Percentiles rank a stretch among this genome's conserved stretches.
Conservation (phyloP, 2,113 vertebrate species). For the Tragulus kanchil region DNA sequence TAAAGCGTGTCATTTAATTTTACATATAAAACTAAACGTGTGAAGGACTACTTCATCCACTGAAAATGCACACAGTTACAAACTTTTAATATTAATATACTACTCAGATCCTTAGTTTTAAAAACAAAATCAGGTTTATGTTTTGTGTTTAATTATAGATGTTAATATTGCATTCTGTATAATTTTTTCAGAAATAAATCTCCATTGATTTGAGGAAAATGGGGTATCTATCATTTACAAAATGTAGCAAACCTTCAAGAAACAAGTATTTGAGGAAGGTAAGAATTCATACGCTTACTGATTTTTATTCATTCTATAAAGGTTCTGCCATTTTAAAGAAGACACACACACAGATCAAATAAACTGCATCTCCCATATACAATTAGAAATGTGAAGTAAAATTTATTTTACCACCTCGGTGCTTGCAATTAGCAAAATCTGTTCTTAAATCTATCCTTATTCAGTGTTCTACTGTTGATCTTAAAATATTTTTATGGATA, state of each 20-base stretch:
- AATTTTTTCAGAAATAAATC: background rate
- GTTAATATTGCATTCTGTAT: background rate
- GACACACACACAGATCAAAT: background rate
- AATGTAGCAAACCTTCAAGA: background rate
- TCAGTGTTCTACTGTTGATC: background rate
- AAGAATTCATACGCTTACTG: background rate
- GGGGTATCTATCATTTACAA: background rate
- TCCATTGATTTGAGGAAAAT: conserved; percentile 36
- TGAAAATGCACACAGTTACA: background rate
- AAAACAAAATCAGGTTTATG: conserved; percentile 54
- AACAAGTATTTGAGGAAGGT: background rate
- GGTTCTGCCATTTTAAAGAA: background rate
- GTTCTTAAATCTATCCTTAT: background rate
- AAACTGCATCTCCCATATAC: background rate
- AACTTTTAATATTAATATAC: background rate
- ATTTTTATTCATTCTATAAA: background rate
- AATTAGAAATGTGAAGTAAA: background rate
- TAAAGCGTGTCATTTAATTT: background rate
- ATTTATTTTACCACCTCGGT: background rate
- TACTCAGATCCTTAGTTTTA: background rate
- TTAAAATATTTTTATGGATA: conserved; percentile 56
- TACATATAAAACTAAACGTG: conserved; percentile 11
- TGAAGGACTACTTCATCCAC: background rate
- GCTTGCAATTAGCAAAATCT: conserved; percentile 31
- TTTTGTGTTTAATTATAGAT: background rate